Conservation (phyloP, 2,113 vertebrate species). For the Tragelaphus scriptus region DNA sequence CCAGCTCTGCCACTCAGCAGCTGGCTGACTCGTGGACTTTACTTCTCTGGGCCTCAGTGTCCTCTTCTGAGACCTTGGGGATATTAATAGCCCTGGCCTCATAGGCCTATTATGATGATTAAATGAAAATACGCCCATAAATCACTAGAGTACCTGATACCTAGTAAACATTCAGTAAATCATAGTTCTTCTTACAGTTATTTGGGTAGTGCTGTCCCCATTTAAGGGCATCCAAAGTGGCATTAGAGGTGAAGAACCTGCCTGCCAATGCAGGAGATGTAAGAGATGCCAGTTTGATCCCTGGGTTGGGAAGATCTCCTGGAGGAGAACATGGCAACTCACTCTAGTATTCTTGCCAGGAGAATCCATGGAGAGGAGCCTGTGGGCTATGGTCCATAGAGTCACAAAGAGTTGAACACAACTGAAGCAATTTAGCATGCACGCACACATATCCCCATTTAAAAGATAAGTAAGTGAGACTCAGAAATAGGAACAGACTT, state of each 20-base stretch:
- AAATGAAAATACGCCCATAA: background rate
- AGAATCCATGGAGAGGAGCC: background rate
- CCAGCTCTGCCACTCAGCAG: background rate
- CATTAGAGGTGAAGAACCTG: background rate
- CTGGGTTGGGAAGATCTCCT: background rate
- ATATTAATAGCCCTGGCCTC: background rate
- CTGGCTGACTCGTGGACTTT: background rate
- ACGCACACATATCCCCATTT: background rate
- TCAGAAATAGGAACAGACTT: background rate
- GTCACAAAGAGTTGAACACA: background rate
- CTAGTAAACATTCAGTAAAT: conserved; percentile 1
- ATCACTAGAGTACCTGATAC: background rate
- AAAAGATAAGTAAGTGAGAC: background rate
- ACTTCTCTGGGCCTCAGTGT: background rate
- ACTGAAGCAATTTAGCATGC: background rate
- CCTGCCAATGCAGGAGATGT: background rate
- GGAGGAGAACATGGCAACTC: background rate
- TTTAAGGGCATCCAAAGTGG: background rate
- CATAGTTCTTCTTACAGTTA: background rate
- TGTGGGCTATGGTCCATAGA: background rate
- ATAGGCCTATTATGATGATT: background rate
- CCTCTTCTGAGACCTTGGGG: background rate
- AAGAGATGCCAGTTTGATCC: background rate
- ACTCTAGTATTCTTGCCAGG: background rate
- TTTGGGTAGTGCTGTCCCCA: background rate